These are phyloP conservation scores for Gymnocephalus cernua DNA, from an alignment of 2,113 vertebrate species.

Conservation along the genomic window DNA sequence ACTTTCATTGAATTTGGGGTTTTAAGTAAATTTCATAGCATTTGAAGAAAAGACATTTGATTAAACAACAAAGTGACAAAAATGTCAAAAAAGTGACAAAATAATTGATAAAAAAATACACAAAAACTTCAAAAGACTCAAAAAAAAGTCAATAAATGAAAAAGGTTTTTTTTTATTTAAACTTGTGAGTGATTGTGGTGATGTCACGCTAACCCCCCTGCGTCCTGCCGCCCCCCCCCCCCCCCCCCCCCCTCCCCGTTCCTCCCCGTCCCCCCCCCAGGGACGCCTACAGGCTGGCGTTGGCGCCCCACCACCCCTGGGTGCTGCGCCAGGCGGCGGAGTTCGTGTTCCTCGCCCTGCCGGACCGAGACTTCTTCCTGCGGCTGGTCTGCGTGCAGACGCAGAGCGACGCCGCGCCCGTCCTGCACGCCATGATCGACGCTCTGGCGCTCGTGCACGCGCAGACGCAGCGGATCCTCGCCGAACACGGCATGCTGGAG, in stretches of 20 bases:
- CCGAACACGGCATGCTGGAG: slow-evolving; percentile 60
- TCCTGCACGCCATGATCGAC: slow-evolving; percentile 72
- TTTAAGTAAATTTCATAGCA: too few relatives aligned
- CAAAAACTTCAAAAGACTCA: too few relatives aligned
- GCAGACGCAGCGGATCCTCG: slow-evolving; percentile 64
- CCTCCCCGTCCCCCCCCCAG: slow-evolving; percentile 36
- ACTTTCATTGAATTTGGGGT: too few relatives aligned
- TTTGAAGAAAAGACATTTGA: too few relatives aligned
- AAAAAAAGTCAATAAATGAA: too few relatives aligned
- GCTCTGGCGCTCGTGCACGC: slow-evolving; percentile 61
- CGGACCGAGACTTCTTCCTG: slow-evolving; percentile 80
- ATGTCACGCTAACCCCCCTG: not conserved
- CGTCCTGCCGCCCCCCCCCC: not conserved
- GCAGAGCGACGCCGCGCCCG: slow-evolving; percentile 66
- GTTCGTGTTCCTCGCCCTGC: slow-evolving; percentile 86
- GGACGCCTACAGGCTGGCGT: slow-evolving; percentile 83
- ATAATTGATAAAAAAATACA: too few relatives aligned
- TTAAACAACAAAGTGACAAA: too few relatives aligned
- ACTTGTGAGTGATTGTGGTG: too few relatives aligned
- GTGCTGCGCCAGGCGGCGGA: slow-evolving; percentile 82
- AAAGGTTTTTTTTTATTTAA: too few relatives aligned
- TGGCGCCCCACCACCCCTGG: slow-evolving; percentile 88
- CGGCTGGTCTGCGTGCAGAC: slow-evolving; percentile 78
- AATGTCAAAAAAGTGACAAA: too few relatives aligned
- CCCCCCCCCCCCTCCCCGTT: not conserved